Evolutionary conservation across 2,113 vertebrate genomes (phyloP).

Genomic region (Sapajus apella): DNA sequence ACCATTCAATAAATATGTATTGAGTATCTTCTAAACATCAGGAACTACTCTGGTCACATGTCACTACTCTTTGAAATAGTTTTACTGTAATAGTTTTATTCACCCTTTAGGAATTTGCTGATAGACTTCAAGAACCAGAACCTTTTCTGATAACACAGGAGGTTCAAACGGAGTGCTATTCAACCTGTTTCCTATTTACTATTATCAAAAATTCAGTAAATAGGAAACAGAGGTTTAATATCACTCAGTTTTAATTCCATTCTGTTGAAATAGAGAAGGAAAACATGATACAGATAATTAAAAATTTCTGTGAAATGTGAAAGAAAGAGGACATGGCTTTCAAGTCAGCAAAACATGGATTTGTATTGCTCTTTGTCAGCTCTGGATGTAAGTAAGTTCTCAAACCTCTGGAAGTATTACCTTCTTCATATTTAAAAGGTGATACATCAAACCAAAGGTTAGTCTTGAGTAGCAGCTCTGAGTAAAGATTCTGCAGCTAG

Average conservation of each 20-base stretch:
- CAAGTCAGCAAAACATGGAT: background rate
- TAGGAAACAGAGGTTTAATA: background rate
- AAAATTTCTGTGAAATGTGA: background rate
- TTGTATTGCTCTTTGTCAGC: background rate
- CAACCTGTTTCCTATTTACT: too few relatives aligned
- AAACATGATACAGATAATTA: background rate
- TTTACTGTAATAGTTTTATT: background rate
- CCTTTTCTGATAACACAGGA: background rate
- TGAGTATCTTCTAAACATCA: background rate
- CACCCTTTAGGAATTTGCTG: background rate
- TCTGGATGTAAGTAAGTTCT: background rate
- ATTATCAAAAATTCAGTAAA: background rate
- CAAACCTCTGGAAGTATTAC: background rate
- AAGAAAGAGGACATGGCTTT: background rate
- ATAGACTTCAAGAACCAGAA: background rate
- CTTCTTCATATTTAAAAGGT: background rate
- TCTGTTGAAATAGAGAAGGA: background rate
- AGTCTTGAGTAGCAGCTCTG: background rate
- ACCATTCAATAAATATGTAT: background rate
- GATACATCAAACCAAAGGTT: background rate
- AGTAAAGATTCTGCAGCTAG: background rate
- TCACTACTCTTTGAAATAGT: background rate
- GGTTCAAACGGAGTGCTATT: too few relatives aligned
- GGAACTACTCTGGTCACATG: background rate
- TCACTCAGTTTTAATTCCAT: background rate